Conservation (phyloP, 2,113 vertebrate genomes). For the Eretmochelys imbricata region DNA sequence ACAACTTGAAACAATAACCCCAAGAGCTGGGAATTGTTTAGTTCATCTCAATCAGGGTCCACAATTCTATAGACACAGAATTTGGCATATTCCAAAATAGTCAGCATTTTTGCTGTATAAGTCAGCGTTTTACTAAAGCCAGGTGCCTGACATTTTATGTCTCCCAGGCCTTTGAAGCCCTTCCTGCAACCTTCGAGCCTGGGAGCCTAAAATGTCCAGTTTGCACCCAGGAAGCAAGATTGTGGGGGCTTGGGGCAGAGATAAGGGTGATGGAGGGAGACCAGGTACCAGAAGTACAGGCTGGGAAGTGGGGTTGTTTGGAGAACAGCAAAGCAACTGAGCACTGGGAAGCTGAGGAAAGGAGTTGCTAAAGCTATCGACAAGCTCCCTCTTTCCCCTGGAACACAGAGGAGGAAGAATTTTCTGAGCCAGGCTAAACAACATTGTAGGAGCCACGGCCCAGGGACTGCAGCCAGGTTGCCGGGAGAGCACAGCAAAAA, state of each 20-base stretch:
- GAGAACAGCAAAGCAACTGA: background rate
- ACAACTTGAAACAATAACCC: background rate
- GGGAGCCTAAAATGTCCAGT: background rate
- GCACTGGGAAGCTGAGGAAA: background rate
- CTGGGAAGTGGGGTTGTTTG: background rate
- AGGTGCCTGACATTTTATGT: background rate
- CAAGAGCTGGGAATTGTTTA: background rate
- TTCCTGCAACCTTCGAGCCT: background rate
- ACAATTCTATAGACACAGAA: background rate
- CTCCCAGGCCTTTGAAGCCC: background rate
- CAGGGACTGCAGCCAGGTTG: background rate
- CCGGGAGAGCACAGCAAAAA: background rate
- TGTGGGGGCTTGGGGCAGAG: background rate
- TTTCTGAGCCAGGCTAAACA: background rate
- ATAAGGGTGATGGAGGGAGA: background rate
- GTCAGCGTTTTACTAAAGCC: background rate
- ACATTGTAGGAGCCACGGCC: background rate
- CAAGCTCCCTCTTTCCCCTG: background rate
- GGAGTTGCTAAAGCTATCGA: background rate
- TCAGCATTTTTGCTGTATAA: background rate
- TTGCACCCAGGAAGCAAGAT: background rate
- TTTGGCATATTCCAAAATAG: background rate
- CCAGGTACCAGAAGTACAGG: background rate
- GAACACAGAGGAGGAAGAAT: background rate
- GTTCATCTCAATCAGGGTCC: background rate